Evolutionary conservation across 2,113 vertebrate species (phyloP), one percentile per base, ranked within the genome.

Genomic region (Gallinago paraguaiae): DNA sequence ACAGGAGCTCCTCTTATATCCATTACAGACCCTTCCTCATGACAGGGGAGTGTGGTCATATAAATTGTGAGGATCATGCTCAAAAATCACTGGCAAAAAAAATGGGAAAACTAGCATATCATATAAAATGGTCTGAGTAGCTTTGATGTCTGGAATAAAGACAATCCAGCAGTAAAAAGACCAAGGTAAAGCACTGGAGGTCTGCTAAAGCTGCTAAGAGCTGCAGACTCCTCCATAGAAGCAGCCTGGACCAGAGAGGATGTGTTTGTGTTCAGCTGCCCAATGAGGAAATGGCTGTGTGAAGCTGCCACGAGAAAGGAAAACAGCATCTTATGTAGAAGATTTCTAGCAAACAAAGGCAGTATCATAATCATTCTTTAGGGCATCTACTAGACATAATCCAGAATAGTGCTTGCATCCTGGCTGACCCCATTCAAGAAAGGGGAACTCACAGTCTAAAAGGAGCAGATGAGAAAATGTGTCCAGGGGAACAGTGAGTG

Each of bases 71-170:
- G 7, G 25, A 41, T 2, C 3, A 5, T 0, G 0, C 10, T 68
- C 5, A 3, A 37, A 76, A 86, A 35, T 50, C 4, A 12, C 8
- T 41, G 17, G 5, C 4, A 89, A 63, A 71, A 77, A 67, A 30
- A 9, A 33, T 17, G 30, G 6, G 11, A 41, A 70, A 71, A 37
- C 0, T 13, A 37, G 2, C 3, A 15, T 24, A 48, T 6, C 2
- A 3, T 50, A 31, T 10, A 22, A 37, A 89, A 90, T 37, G 1
- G 0, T 39, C 19, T 33, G 12, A 56, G 11, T 51, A 77, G 3
- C 11, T 86, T 91, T 77, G 35, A 65, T 70, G 16, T 64, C 20
- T n/a, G 54, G 19, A 41, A 35, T 50, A 63, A 77, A 70, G n/a
- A 33, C 24, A 87, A 85, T 41, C 6, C 11, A 70, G 53, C 35